Evolutionary conservation across 92 coral and sea anemone genomes (phyloP).

Genomic region (Scolanthus callimorphus): DNA sequence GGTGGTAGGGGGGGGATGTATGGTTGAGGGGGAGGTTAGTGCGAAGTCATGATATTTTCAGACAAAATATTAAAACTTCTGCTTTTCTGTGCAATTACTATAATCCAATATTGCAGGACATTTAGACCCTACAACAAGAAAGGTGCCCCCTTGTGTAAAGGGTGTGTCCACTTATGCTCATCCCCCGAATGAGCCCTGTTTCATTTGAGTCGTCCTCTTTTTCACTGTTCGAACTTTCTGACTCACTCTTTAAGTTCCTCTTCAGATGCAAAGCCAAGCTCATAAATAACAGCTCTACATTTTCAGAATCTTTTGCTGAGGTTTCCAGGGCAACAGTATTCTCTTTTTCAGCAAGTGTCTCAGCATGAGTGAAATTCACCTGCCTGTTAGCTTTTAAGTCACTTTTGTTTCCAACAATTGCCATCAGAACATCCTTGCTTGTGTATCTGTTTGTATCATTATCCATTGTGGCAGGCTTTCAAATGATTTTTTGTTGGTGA

Average conservation of each 20-base stretch:
- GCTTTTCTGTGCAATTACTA: no score
- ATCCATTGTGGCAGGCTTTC: conserved; percentile 87
- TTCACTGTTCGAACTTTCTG: conserved; percentile 41
- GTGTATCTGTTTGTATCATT: conserved; percentile 84
- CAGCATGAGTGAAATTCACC: conserved; percentile 74
- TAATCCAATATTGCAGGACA: no score
- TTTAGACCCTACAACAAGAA: conserved; percentile 88
- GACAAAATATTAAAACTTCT: no score
- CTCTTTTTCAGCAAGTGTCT: conserved; percentile 69
- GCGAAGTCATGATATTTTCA: no score
- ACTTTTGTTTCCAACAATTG: conserved; percentile 91
- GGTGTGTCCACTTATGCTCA: conserved; percentile 63
- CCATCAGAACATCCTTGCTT: conserved; percentile 80
- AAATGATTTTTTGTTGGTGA: conserved; percentile 83
- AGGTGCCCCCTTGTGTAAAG: conserved; percentile 74
- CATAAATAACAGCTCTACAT: conserved; percentile 89
- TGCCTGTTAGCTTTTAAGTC: conserved; percentile 69
- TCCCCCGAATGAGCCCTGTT: conserved; percentile 48
- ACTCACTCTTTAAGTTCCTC: conserved; percentile 60
- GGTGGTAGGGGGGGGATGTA: no score
- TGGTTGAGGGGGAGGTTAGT: no score
- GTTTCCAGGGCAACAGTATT: conserved; percentile 90
- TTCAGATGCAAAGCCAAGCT: conserved; percentile 83
- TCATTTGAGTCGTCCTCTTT: conserved; percentile 17
- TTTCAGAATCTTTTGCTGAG: conserved; percentile 93